Base-by-base conservation (phyloP, 2,888 invertebrate species). In the Tetropium fuscum region DNA sequence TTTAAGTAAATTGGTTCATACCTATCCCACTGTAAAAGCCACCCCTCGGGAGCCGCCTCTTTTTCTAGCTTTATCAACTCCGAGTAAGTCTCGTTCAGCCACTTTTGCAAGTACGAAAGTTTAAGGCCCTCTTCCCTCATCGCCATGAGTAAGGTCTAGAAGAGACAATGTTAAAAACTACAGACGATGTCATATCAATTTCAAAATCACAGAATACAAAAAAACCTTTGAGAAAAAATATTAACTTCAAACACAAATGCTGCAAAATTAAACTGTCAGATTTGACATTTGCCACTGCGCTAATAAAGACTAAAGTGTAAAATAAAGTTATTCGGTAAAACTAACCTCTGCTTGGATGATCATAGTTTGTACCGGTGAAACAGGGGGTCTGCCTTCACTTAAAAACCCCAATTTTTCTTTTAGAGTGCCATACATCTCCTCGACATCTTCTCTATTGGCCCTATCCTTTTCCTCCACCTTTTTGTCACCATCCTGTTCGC, bases 11-110 rank as follows among this genome's bases (percentile, higher is more conserved):
- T 38, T 16, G 78, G 78, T 58, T 81, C 84, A 82, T 90, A 90
- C 90, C 89, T 90, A 87, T 90, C 88, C 90, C 90, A 90, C 76
- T 87, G 85, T 78, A 89, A 87, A 72, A 84, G 84, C 90, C 90
- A 90, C 73, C 89, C 89, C 34, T 83, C 81, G 19, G 90, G 90
- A 30, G 88, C 86, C 8, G 88, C 88, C 61, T 86, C 86, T 77
- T 85, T 83, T 80, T 90, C 90, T 71, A 89, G 84, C 68, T 86
- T 85, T 66, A 83, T 82, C 67, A 90, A 80, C 73, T 88, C 87
- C 30, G 84, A 82, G 71, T 85, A 84, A 3, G 87, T 87, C 55
- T 85, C 85, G 54, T 83, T 82, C 70, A 90, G 80, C 86, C 89
- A 88, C 66, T 84, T 83, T 67, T 84, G 80, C 61, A 90, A 83